These are phyloP conservation scores for Pachyseris speciosa DNA, from an alignment of 64 coral and sea anemone genomes.

Conservation along the genomic window DNA sequence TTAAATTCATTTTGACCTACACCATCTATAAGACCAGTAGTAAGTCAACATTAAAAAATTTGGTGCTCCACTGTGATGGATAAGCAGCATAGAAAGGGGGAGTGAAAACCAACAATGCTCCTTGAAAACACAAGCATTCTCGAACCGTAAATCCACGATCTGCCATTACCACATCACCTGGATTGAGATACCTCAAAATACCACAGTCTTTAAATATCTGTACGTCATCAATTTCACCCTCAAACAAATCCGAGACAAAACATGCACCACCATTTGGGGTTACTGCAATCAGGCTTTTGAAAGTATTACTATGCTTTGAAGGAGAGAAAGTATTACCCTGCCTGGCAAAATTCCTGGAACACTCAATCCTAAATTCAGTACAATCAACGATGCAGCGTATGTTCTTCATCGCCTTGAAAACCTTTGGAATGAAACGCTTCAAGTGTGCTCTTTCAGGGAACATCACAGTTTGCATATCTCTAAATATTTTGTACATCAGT, in stretches of 20 bases:
- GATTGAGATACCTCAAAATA: conserved; percentile 59
- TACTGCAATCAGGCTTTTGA: conserved; percentile 66
- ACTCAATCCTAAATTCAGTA: conserved; percentile 62
- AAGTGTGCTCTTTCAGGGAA: conserved; percentile 16
- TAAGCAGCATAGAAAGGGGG: too few relatives aligned
- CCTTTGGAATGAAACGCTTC: background rate
- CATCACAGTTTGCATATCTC: conserved; percentile 42
- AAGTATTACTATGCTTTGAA: conserved; percentile 63
- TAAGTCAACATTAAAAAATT: too few relatives aligned
- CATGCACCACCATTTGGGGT: conserved; percentile 73
- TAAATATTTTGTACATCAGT: conserved; percentile 44
- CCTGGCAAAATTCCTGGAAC: conserved; percentile 59
- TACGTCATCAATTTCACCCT: conserved; percentile 68
- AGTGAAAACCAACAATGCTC: too few relatives aligned
- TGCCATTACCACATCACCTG: conserved; percentile 55
- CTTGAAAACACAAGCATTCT: background rate
- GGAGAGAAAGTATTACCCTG: conserved; percentile 65
- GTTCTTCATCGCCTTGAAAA: background rate
- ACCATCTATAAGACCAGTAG: too few relatives aligned
- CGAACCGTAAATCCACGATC: conserved; percentile 72
- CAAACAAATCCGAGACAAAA: conserved; percentile 74
- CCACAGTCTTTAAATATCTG: conserved; percentile 61
- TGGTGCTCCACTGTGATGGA: too few relatives aligned
- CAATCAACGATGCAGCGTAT: conserved; percentile 62
- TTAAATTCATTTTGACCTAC: too few relatives aligned